Percentiles rank a stretch among this genome's conserved stretches.
Evolutionary conservation across 2,888 invertebrate genomes (phyloP).

Genomic region (Cremastinae sp.): DNA sequence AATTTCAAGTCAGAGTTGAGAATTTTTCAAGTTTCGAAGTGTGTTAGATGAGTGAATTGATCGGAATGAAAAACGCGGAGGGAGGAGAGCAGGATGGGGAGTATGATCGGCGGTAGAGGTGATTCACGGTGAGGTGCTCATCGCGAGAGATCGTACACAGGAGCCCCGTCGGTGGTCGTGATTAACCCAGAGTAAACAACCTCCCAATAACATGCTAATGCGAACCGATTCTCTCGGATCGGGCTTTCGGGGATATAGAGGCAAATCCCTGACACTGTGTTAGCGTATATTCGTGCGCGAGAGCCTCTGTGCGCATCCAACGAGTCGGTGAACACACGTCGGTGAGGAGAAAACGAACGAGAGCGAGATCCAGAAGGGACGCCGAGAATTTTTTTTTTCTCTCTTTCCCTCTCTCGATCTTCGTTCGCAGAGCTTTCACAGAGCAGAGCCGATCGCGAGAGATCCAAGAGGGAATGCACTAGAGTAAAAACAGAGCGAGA

Average conservation of each 20-base stretch:
- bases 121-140: slow-evolving; percentile 36
- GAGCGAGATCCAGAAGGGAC: background rate
- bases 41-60: too few relatives aligned
- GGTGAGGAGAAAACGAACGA: slow-evolving; percentile 29
- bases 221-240: slow-evolving; percentile 64
- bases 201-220: slow-evolving; percentile 79
- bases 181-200: slow-evolving; percentile 77
- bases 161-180: slow-evolving; percentile 62
- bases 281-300: slow-evolving; percentile 20
- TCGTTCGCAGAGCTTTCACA: too few relatives aligned
- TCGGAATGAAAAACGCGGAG: too few relatives aligned
- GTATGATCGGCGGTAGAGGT: slow-evolving; percentile 5
- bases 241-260: slow-evolving; percentile 27
- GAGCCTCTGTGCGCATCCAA: background rate
- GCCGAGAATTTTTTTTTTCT: background rate
- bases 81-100: too few relatives aligned
- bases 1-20: too few relatives aligned
- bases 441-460: slow-evolving; percentile 24
- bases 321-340: too few relatives aligned
- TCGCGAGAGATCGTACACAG: slow-evolving; percentile 24
- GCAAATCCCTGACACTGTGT: slow-evolving; percentile 21
- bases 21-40: too few relatives aligned
- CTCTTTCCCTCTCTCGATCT: too few relatives aligned
- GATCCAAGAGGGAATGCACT: slow-evolving; percentile 13
- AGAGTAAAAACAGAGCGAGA: slow-evolving; percentile 28